These are phyloP conservation scores for Mythimna loreyi DNA, from an alignment of 2,888 invertebrate genomes.

Conservation along the genomic window DNA sequence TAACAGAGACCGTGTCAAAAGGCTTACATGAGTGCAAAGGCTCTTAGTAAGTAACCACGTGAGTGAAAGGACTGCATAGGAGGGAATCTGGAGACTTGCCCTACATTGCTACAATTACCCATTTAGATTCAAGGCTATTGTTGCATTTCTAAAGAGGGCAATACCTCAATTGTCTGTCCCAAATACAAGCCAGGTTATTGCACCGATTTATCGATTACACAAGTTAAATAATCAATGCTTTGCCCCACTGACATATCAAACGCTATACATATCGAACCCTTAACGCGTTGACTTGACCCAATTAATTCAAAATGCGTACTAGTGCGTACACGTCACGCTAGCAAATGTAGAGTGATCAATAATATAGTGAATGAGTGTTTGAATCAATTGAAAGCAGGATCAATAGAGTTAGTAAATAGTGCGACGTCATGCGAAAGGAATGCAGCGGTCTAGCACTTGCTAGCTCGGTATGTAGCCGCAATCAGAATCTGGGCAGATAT, in stretches of 20 bases:
- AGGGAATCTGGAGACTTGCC: conserved; percentile 15
- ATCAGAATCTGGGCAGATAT: conserved; percentile 52
- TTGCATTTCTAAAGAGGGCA: background rate
- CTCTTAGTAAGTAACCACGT: conserved; percentile 15
- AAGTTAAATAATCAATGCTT: conserved; percentile 59
- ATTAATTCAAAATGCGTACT: conserved; percentile 77
- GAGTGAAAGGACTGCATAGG: conserved; percentile 12
- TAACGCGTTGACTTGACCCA: conserved; percentile 76
- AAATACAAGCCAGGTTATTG: conserved; percentile 54
- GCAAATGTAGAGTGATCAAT: conserved; percentile 71
- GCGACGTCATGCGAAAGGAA: conserved; percentile 71
- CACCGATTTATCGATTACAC: conserved; percentile 56
- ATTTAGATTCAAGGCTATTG: conserved; percentile 16
- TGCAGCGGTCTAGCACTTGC: conserved; percentile 66
- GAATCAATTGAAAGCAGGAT: conserved; percentile 72
- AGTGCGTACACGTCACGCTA: conserved; percentile 69
- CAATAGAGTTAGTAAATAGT: conserved; percentile 75
- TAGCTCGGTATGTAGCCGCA: conserved; percentile 57
- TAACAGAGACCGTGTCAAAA: conserved; percentile 30
- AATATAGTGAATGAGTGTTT: conserved; percentile 71
- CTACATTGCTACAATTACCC: conserved; percentile 29
- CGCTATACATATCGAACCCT: conserved; percentile 50
- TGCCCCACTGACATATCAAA: conserved; percentile 60
- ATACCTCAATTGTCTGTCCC: conserved; percentile 11
- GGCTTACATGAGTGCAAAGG: conserved; percentile 16